Conservation (phyloP, 2,113 vertebrate genomes). For the Leptosomus discolor region DNA sequence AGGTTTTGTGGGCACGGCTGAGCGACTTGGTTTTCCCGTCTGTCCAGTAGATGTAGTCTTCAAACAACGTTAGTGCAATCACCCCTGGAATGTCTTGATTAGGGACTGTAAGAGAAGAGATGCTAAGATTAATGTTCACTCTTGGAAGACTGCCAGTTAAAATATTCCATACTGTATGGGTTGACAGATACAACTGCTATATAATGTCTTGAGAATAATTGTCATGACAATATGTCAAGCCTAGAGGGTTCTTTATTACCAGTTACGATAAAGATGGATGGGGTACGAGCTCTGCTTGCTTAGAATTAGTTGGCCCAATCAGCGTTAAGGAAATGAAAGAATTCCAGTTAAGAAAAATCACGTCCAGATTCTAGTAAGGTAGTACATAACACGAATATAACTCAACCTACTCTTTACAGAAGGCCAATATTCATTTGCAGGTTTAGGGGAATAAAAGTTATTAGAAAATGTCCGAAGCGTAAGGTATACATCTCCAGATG, state of each 20-base stretch:
- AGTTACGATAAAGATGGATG: conserved; percentile 24
- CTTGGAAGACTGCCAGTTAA: conserved; percentile 69
- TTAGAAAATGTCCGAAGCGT: not conserved
- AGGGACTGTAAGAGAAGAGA: conserved; percentile 83
- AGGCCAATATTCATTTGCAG: not conserved
- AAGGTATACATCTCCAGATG: not conserved
- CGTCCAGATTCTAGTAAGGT: not conserved
- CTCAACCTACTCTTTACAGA: not conserved
- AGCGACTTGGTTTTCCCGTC: conserved; percentile 98
- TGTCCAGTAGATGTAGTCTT: conserved; percentile 98
- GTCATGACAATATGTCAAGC: conserved; percentile 50
- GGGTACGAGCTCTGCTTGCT: not conserved
- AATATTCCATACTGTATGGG: conserved; percentile 56
- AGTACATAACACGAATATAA: not conserved
- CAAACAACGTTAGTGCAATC: conserved; percentile 95
- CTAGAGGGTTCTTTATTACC: conserved; percentile 53
- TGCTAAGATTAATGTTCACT: conserved; percentile 65
- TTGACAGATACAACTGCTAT: conserved; percentile 56
- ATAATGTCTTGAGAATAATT: conserved; percentile 62
- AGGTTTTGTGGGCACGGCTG: conserved; percentile 93
- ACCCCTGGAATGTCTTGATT: conserved; percentile 93
- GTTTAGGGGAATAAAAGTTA: not conserved
- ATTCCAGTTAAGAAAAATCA: not conserved
- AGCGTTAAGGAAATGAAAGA: conserved; percentile 21
- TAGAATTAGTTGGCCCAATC: not conserved